These are phyloP conservation scores for Anabas testudineus DNA, from an alignment of 2,797 vertebrate genomes.

Conservation along the genomic window DNA sequence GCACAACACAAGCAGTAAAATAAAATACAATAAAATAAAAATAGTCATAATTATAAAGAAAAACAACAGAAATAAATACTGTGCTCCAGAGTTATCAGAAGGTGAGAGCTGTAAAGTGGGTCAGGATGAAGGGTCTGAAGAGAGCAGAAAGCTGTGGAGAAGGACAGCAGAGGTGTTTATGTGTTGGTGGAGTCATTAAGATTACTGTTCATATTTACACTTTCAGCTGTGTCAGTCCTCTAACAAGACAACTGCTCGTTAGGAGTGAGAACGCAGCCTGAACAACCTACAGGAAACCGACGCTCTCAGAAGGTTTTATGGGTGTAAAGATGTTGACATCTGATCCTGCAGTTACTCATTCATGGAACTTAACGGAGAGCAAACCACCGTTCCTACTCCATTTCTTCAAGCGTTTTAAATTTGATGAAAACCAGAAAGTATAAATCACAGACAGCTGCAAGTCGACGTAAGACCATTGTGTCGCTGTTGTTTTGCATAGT, in stretches of 20 bases:
- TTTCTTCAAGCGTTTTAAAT: neutral
- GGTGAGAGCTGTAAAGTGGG: constrained; percentile 36
- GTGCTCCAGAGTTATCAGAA: constrained; percentile 33
- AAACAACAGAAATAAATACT: constrained; percentile 26
- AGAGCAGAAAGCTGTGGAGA: neutral
- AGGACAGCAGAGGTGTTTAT: neutral
- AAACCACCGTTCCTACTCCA: neutral
- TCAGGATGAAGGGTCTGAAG: constrained; percentile 15
- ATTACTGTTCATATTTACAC: neutral
- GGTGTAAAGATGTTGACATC: constrained; percentile 28
- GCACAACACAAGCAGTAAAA: neutral
- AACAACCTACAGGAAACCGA: constrained; percentile 19
- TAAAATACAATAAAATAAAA: no score
- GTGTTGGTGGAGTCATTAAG: neutral
- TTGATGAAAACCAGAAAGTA: neutral
- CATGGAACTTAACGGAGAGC: neutral
- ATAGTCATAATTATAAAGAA: neutral
- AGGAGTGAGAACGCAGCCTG: constrained; percentile 1
- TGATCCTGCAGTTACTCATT: constrained; percentile 28
- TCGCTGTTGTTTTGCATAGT: neutral
- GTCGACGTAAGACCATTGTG: neutral
- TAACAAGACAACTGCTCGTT: constrained; percentile 40
- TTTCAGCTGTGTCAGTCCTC: neutral
- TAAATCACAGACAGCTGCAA: neutral
- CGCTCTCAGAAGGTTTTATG: constrained; percentile 25